A percentile compares a stretch with the other conserved stretches of the same genome.
Conservation (phyloP, 2,113 vertebrate genomes). For the Bombycilla garrulus region DNA sequence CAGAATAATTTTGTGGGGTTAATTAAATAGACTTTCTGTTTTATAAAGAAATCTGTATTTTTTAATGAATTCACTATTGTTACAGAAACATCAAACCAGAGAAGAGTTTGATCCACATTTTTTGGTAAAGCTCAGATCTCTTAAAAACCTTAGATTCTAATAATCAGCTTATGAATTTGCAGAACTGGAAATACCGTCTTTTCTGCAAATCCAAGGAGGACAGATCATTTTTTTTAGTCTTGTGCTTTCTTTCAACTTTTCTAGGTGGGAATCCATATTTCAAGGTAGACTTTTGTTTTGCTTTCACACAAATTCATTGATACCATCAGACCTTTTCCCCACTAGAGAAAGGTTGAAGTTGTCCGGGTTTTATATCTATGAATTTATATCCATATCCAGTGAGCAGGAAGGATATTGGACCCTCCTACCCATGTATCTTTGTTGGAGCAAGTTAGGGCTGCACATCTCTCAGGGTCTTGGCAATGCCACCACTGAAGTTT, state of each 20-base stretch:
- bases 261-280: not conserved
- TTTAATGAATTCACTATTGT: not conserved
- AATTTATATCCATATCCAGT: not conserved
- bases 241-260: not conserved
- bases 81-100: not conserved
- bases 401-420: not conserved
- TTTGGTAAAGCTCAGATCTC: not conserved
- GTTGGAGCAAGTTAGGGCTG: not conserved
- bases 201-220: not conserved
- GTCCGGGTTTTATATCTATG: not conserved
- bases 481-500: not conserved
- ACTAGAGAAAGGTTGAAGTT: not conserved
- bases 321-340: accelerated
- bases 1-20: not conserved
- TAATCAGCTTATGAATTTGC: not conserved
- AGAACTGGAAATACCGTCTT: not conserved
- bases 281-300: not conserved
- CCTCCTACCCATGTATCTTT: not conserved
- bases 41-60: not conserved
- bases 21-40: not conserved
- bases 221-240: not conserved
- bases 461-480: not conserved
- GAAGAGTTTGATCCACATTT: not conserved
- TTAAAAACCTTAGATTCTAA: not conserved
- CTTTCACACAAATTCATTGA: not conserved